Base-by-base conservation (phyloP, 1,140 invertebrate species). In the Copidosoma floridanum region DNA sequence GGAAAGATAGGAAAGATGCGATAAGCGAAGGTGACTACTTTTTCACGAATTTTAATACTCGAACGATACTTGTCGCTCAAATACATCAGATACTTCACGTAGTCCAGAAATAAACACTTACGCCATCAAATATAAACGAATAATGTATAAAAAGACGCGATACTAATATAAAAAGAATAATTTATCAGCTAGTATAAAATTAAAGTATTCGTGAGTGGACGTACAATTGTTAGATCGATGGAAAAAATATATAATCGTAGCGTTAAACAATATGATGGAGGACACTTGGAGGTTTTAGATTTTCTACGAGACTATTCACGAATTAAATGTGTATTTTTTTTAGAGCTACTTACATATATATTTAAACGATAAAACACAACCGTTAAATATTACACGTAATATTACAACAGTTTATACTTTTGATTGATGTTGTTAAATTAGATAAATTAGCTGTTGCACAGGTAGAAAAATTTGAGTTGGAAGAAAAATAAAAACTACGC, bases 31-130 rank as follows among this genome's bases (percentile, higher is more conserved):
- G 24, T 23, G 26, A 58, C 29, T 12, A 66, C 57, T 68, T 68
- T 68, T 68, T 68, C 66, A 66, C 66, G 50, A 54, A 66, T 68
- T 65, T 67, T 65, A 63, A 60, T 65, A 67, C 29, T 46, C 48
- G 18, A 50, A 52, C 8, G 55, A 44, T 62, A 61, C 24, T 53
- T 48, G 40, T 52, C n/a, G 21, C 37, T 57, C 62, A 35, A n/a
- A n/a, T n/a, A n/a, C n/a, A n/a, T n/a, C n/a, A 41, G n/a, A 27
- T 56, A 40, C 26, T 53, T 21, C 41, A 53, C 23, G 37, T 53
- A 53, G 51, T 38, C 23, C 37, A 40, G 18, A 53, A 38, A 51
- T 16, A 18, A 38, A 32, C 7, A 48, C 20, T 8, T 14, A n/a
- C n/a, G 48, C 20, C 48, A 23, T 38, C 8, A 5, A 7, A 16